Evolutionary conservation across 2,113 vertebrate species (phyloP), one percentile per base, ranked within the genome.

Genomic region (Henicopernis longicauda): DNA sequence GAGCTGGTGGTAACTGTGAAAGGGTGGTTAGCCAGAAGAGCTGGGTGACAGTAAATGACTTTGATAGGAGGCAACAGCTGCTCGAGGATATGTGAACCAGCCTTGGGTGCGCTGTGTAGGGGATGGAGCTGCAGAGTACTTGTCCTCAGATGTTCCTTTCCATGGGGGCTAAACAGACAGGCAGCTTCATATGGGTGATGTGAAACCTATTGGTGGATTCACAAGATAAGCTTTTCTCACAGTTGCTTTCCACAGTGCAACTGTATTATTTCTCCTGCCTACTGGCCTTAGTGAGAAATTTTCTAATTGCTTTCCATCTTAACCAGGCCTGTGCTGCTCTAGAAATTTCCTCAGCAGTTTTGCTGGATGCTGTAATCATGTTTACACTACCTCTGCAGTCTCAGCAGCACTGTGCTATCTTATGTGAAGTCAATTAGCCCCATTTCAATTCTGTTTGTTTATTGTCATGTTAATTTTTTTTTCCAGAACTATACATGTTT

Each of bases 261-360:
- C 45, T 67, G 26, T 62, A 69, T 95, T 94, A 85, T 96, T 96
- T 94, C 80, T 96, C 93, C 91, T 95, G 84, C 78, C 73, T 31
- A 10, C 79, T 76, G 71, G 57, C 73, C 92, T 96, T 77, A 47
- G 71, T 93, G 85, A 58, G 95, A 74, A 96, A 72, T 88, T 86
- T 69, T 79, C 71, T 89, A 70, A 66, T 54, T 93, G 71, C 9
- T 87, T 97, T 95, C 77, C 49, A 47, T 91, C 94, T 81, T 94
- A 89, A 83, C 69, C 73, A 85, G 80, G 44, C 69, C 58, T 91
- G 13, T 72, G 78, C 67, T 90, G 84, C 91, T 91, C 71, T 83
- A 96, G 96, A 93, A 95, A 95, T 93, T 91, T 97, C 90, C 93
- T 98, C 90, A 97, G 93, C 54, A 95, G 62, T 95, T 98, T 94